Base-by-base conservation (phyloP, 2,888 invertebrate genomes). In the Pomacea canaliculata region DNA sequence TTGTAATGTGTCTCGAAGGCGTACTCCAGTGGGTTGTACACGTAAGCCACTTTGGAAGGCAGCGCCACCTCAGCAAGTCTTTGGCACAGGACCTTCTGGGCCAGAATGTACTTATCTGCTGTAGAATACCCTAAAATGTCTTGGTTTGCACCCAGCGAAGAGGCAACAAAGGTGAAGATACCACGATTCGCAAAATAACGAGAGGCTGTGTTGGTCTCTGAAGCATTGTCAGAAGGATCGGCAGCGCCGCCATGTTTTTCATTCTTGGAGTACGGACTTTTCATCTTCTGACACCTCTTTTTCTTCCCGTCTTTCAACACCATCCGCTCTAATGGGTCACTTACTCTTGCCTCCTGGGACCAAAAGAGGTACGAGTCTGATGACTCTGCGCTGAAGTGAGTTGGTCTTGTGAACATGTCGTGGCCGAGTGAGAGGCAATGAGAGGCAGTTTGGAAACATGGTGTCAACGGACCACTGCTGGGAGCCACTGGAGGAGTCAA, bases 21-120 rank as follows among this genome's bases (percentile, higher is more conserved):
- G 91, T 98, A 97, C 79, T 95, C 94, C 62, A 97, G 92, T 0
- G 97, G 97, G 92, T 96, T 96, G 88, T 98, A 97, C 48, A 95
- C 92, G 87, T 93, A 94, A 81, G 93, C 92, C 16, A 96, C 93
- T 71, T 93, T 93, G 71, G 90, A 84, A 19, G 93, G 92, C 83
- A 94, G 92, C 79, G 89, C 84, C 37, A 93, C 89, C 49, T 90
- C 84, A 80, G 91, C 91, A 71, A 94, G 89, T 69, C 91, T 82
- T 70, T 85, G 83, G 81, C 87, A 86, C 46, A 88, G 78, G 51
- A 83, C 80, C 74, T 85, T 83, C 80, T 90, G 89, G 56, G 87
- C 81, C 75, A 83, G 71, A 0, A 89, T 78, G 73, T 85, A 87
- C 56, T 82, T 79, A 69, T 84, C 83, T 68, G 83, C 77, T 19